Evolutionary conservation across 2,888 invertebrate genomes (phyloP), one percentile per base, ranked within the genome.

Genomic region (Quadroppia sp.): DNA sequence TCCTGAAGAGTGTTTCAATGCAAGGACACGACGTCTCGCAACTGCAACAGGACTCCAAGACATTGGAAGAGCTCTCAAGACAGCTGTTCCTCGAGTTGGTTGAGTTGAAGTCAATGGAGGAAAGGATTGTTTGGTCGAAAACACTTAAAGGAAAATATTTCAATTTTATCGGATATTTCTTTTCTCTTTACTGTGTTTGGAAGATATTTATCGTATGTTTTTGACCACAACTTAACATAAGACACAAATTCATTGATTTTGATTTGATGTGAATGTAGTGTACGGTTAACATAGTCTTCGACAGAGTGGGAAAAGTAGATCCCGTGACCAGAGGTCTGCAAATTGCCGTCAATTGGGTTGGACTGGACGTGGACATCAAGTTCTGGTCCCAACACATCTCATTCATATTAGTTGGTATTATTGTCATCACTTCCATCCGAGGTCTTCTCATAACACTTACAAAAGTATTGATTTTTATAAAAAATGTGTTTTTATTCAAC

Each of bases 321-420:
- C 97, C 98, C 0, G 96, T 99, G 1, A 98, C 99, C 0, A 86
- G 92, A 77, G 95, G 95, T 0, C 89, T 99, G 73, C 97, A 98
- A 85, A 93, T 99, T 76, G 92, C 94, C 4, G 94, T 99, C 0
- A 91, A 94, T 81, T 97, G 95, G 90, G 89, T 98, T 81, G 97
- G 97, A 20, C 89, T 96, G 80, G 88, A 92, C 80, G 92, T 99
- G 79, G 85, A 85, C 84, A 91, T 98, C n/a, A 89, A 90, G 23
- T 99, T 98, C 84, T 99, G 99, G 98, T 97, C 96, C 1, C 99
- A 99, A 81, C 96, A 99, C 81, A 91, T 99, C 67, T 98, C 98
- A 0, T 99, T 99, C 83, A 88, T 94, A 80, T 86, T 99, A 0
- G 90, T 99, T 4, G 99, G 99, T 0, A 95, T 97, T 79, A 99